A percentile compares a stretch with the other conserved stretches of the same genome.
Evolutionary conservation across 2,888 invertebrate species (phyloP).

Genomic region (Campoletis raptor): DNA sequence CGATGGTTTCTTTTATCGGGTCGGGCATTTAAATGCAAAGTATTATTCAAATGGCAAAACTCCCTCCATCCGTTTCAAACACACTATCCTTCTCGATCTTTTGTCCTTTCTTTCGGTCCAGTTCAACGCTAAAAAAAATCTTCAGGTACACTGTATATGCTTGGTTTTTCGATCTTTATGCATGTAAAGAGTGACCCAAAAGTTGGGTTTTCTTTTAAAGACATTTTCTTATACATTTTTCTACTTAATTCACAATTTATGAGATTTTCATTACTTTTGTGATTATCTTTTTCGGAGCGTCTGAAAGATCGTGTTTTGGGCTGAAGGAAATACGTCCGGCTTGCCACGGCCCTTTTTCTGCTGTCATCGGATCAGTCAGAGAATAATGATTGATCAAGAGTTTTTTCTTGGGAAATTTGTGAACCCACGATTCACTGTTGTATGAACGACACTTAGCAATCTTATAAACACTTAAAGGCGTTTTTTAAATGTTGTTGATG

Average conservation of each 20-base stretch:
- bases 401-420: background rate
- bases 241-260: background rate
- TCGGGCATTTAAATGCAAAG: constrained; percentile 83
- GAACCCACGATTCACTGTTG: background rate
- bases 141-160: background rate
- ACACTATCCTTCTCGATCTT: constrained; percentile 31
- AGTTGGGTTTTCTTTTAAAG: background rate
- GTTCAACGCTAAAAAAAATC: constrained; percentile 30
- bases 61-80: constrained; percentile 62
- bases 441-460: background rate
- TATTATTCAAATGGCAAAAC: constrained; percentile 82
- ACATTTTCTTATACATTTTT: background rate
- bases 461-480: background rate
- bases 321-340: background rate
- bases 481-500: background rate
- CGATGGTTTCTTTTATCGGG: constrained; percentile 83
- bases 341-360: background rate
- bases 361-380: background rate
- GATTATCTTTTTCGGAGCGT: background rate
- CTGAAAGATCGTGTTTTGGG: background rate
- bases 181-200: background rate
- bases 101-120: constrained; percentile 46
- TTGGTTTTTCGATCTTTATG: background rate
- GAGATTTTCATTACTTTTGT: background rate
- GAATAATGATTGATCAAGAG: background rate